Evolutionary conservation across 2,888 invertebrate genomes (phyloP), one percentile per base, ranked within the genome.

Genomic region (Strigamia crassipes): DNA sequence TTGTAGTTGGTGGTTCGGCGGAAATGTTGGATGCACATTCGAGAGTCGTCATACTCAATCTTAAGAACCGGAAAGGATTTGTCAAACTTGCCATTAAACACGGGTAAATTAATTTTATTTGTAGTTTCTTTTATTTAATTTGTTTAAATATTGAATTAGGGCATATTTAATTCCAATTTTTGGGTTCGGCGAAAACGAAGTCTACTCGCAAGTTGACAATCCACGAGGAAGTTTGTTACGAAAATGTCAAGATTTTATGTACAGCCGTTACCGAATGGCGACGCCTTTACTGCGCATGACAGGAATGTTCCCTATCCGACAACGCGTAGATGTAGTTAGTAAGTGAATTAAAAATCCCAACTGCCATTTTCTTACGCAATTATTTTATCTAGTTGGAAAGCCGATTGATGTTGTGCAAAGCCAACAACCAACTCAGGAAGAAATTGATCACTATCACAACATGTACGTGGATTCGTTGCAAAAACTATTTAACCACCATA

Each of bases 161-260:
- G 90, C 94, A 0, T 90, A 94, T 0, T 88, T 97, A 82, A 96
- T 97, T 0, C 97, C 97, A 0, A 93, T 94, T 0, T 92, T 96
- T 86, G 93, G 94, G 0, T 97, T 97, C 87, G 96, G 96, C 0
- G 97, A 97, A 88, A 93, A 93, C 0, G 94, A 96, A 85, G 88
- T 96, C 12, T 96, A 92, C 87, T 91, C 92, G 84, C 96, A 96
- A 84, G 87, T 94, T 0, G 87, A 90, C 15, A 93, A 93, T 87
- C 92, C 94, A 0, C 91, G 92, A 81, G 92, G 94, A 56, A 93
- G 95, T 0, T 85, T 89, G 5, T 85, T 94, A 9, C 89, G 93
- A 23, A 90, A 88, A 21, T 86, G 93, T 51, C 96, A 97, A 87
- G 91, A 93, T 83, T 89, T 88, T 79, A 87, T 95, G 0, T 92